These are phyloP conservation scores for Phymanthus crucifer DNA, from an alignment of 92 coral and sea anemone species.

Conservation along the genomic window DNA sequence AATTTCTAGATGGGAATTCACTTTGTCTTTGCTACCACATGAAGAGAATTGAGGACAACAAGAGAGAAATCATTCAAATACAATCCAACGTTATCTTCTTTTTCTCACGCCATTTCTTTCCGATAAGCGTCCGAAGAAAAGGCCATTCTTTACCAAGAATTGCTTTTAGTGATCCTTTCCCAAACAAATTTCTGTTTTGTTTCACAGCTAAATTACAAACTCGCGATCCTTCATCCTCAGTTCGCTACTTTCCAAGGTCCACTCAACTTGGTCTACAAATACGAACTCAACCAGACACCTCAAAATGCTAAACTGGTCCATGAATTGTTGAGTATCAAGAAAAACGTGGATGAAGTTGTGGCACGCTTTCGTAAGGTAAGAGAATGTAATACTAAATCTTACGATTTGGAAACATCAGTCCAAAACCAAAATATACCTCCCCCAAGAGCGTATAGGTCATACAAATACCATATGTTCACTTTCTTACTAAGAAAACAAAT, in stretches of 20 bases:
- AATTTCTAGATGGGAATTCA: no score
- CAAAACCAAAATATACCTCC: background rate
- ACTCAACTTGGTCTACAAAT: constrained; percentile 7
- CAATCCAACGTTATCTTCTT: no score
- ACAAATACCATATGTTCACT: no score
- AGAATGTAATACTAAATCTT: background rate
- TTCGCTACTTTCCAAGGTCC: constrained; percentile 4
- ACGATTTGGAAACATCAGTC: background rate
- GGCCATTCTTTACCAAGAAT: no score
- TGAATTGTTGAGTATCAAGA: background rate
- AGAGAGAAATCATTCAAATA: no score
- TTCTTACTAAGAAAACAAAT: no score
- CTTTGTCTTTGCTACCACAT: no score
- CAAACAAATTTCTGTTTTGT: background rate
- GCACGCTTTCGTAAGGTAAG: constrained; percentile 18
- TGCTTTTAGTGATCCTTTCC: no score
- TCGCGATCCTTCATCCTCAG: constrained; percentile 18
- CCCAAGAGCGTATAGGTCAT: no score
- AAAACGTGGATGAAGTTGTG: constrained; percentile 1
- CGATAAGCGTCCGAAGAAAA: no score
- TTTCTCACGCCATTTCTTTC: no score
- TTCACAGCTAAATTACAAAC: constrained; percentile 5
- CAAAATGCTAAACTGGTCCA: background rate
- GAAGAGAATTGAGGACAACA: no score
- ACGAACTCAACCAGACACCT: constrained; percentile 5